Percentiles rank a stretch among this genome's conserved stretches.
phyloP scores from a whole-genome alignment of 2,888 invertebrate species.

The Petrophora chlorosata region DNA sequence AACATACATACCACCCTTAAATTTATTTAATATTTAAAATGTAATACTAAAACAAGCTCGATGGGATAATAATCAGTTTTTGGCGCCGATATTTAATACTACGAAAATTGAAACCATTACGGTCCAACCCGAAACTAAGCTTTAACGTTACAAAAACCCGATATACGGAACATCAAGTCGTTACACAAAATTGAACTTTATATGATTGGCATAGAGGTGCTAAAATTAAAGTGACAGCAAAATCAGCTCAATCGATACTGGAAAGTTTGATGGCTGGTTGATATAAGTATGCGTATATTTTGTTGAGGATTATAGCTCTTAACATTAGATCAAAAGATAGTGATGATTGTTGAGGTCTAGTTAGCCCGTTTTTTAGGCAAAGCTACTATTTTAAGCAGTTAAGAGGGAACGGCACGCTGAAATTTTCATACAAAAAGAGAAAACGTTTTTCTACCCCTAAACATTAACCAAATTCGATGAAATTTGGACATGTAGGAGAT shows the following conservation, averaged over 20 bases:
- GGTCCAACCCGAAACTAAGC: slow-evolving; percentile 22
- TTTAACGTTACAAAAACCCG: slow-evolving; percentile 12
- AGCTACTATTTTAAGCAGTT: too few relatives aligned
- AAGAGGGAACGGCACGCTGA: too few relatives aligned
- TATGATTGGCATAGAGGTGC: not conserved
- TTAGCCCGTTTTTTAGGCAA: too few relatives aligned
- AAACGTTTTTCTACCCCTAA: too few relatives aligned
- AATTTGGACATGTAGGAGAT: too few relatives aligned
- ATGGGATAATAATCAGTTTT: slow-evolving; percentile 24
- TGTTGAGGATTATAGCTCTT: too few relatives aligned
- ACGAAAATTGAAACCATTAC: slow-evolving; percentile 20
- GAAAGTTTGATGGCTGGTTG: slow-evolving; percentile 21
- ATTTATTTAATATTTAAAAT: too few relatives aligned
- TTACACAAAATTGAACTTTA: slow-evolving; percentile 7
- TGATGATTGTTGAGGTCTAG: too few relatives aligned
- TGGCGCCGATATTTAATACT: slow-evolving; percentile 24
- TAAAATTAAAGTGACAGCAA: not conserved
- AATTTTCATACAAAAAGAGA: too few relatives aligned
- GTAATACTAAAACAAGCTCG: slow-evolving; percentile 17
- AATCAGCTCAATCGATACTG: slow-evolving; percentile 1
- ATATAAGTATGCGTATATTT: not conserved
- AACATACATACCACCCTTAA: too few relatives aligned
- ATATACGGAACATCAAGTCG: not conserved
- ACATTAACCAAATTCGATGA: too few relatives aligned
- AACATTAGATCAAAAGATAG: too few relatives aligned